phyloP scores from a whole-genome alignment of 2,113 vertebrate genomes.

The Phalacrocorax carbo region DNA sequence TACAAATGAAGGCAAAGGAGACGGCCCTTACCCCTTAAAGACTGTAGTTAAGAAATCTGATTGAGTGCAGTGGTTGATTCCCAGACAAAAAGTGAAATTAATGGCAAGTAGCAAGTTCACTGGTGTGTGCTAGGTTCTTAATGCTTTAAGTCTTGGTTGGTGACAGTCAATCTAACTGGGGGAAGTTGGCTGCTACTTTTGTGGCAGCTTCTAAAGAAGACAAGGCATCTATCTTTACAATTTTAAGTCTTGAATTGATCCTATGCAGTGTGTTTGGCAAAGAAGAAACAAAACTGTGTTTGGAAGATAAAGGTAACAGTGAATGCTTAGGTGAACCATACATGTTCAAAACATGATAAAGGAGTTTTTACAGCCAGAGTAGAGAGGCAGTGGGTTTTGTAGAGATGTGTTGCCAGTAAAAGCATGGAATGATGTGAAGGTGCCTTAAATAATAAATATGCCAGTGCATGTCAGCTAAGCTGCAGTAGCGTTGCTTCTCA shows the following conservation, averaged over 20 bases:
- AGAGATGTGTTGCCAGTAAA: neutral
- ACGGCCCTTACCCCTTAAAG: neutral
- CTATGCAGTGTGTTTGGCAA: neutral
- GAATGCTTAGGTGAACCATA: neutral
- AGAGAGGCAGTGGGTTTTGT: neutral
- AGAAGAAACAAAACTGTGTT: neutral
- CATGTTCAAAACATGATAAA: neutral
- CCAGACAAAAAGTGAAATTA: neutral
- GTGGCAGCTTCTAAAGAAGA: neutral
- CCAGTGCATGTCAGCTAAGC: neutral
- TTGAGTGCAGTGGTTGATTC: neutral
- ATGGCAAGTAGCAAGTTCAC: neutral
- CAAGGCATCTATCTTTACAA: neutral
- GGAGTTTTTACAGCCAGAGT: neutral
- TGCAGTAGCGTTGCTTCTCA: neutral
- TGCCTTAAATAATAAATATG: neutral
- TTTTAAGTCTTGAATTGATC: neutral
- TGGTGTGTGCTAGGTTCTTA: neutral
- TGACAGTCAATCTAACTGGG: neutral
- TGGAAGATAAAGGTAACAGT: neutral
- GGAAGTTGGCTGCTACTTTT: neutral
- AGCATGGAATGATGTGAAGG: neutral
- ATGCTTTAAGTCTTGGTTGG: neutral
- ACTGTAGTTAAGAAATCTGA: neutral
- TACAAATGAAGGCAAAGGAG: neutral